phyloP scores from a whole-genome alignment of 1,140 invertebrate genomes.

The Macrosteles quadrilineatus region DNA sequence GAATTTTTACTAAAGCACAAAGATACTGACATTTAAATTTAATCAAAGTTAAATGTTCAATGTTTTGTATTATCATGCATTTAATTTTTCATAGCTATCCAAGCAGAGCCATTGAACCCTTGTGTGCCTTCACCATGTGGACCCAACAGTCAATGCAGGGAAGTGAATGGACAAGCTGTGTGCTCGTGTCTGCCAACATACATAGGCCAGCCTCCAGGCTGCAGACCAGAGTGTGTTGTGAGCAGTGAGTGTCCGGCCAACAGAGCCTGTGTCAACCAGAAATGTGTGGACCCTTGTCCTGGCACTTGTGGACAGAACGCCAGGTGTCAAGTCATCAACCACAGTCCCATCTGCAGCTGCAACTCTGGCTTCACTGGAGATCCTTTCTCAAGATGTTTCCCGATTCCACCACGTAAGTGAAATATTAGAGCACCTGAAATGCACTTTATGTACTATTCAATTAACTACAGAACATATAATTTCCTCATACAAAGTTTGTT shows the following conservation, averaged over 20 bases:
- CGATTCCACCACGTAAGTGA: conserved; percentile 53
- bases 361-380: conserved; percentile 56
- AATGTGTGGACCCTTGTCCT: conserved; percentile 59
- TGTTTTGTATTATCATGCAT: not conserved
- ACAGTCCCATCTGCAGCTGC: conserved; percentile 61
- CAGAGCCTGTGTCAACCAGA: conserved; percentile 54
- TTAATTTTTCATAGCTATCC: conserved; percentile 41
- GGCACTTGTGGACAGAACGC: conserved; percentile 54
- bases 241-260: conserved; percentile 54
- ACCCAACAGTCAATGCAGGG: conserved; percentile 56
- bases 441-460: not conserved
- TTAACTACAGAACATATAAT: not conserved
- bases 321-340: conserved; percentile 57
- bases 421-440: not conserved
- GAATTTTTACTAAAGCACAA: too few relatives aligned
- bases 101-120: conserved; percentile 50
- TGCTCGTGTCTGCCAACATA: conserved; percentile 56
- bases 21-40: too few relatives aligned
- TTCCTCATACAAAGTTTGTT: too few relatives aligned
- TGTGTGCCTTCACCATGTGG: conserved; percentile 60
- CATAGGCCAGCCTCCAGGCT: conserved; percentile 56
- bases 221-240: conserved; percentile 55
- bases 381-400: conserved; percentile 57
- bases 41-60: too few relatives aligned
- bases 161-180: conserved; percentile 53